Base-by-base conservation (phyloP, 2,113 vertebrate species). In the Aleadryas rufinucha region DNA sequence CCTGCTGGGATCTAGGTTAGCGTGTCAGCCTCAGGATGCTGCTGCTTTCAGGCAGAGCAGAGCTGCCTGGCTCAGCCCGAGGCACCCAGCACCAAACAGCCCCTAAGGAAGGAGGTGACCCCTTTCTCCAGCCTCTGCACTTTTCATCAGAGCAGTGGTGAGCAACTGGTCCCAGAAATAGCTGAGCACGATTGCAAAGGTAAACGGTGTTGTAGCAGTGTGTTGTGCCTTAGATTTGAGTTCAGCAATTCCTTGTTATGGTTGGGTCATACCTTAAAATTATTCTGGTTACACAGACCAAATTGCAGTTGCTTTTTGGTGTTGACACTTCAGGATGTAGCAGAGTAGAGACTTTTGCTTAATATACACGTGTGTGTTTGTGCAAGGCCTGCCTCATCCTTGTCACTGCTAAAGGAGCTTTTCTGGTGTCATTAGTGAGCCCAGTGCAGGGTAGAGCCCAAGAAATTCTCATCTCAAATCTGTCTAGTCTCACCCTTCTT, bases 291-390 rank as follows among this genome's bases (percentile, higher is more conserved):
- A 4, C 47, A 61, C 27, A 41, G 84, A 84, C 23, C 57, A 66
- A 66, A 45, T 3, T 47, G 28, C 21, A 41, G 42, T 13, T 66
- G 10, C 21, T 79, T 79, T 84, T 72, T 56, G 56, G 42, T 33
- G 27, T n/a, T 22, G 71, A 6, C 44, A 16, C 2, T 3, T 59
- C 60, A 35, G 61, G 71, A 49, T 11, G 53, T 8, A 68, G 59
- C 11, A 24, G 39, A 77, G 63, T 24, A 21, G 13, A 57, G 50
- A 49, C 22, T 87, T 84, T 64, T 75, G 16, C 7, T 42, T 35
- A 39, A 66, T 0, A 1, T 17, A 35, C 6, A 0, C 0, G 1
- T 16, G 7, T 33, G 31, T 39, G 11, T 44, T 24, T 41, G 31
- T 39, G 35, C 42, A 42, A 59, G 59, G 23, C 19, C 20, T 31